These are phyloP conservation scores for Bradypodion ventrale DNA, from an alignment of 2,797 vertebrate species.

Conservation along the genomic window DNA sequence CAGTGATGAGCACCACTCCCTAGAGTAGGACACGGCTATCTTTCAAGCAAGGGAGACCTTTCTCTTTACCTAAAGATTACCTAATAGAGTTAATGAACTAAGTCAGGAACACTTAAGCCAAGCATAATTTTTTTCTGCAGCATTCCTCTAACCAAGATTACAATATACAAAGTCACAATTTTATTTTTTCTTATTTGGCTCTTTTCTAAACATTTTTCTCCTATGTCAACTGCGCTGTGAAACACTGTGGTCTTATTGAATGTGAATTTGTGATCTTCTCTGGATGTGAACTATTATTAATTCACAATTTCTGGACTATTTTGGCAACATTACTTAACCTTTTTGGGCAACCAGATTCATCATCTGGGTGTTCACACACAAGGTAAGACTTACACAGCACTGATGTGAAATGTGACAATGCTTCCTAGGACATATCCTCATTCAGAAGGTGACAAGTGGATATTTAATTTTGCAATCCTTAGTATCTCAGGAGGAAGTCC, in stretches of 20 bases:
- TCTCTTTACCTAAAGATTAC: too few species aligned
- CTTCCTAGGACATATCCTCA: background rate
- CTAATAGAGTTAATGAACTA: too few species aligned
- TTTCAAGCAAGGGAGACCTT: too few species aligned
- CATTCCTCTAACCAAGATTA: too few species aligned
- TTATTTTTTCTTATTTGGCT: too few species aligned
- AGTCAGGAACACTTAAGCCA: too few species aligned
- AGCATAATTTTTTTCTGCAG: too few species aligned
- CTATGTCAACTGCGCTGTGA: background rate
- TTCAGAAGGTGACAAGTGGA: background rate
- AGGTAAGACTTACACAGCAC: background rate
- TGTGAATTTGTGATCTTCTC: background rate
- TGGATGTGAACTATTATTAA: background rate
- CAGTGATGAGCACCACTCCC: too few species aligned
- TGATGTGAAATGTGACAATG: background rate
- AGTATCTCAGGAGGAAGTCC: background rate
- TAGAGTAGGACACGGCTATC: too few species aligned
- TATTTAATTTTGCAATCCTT: background rate
- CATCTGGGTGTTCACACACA: background rate
- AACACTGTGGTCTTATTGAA: background rate
- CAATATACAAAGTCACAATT: too few species aligned
- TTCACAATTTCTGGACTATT: background rate
- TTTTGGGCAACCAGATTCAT: background rate
- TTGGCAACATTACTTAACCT: background rate
- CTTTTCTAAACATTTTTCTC: background rate